Evolutionary conservation across 2,797 vertebrate species (phyloP), one percentile per base, ranked within the genome.

Genomic region (Emys orbicularis): DNA sequence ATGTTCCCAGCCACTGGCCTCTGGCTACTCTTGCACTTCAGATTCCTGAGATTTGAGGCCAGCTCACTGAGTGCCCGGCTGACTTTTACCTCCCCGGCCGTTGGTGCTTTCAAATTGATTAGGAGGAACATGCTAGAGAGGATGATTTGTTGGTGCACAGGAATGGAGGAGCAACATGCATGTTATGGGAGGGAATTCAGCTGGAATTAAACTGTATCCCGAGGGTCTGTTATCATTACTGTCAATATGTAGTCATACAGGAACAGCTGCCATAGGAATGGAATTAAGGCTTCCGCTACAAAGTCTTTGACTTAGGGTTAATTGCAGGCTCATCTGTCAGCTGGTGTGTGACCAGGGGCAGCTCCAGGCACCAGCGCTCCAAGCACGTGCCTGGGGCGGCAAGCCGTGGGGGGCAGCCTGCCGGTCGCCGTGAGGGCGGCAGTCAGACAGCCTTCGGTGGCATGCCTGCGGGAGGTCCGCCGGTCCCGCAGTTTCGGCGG

Each of bases 161-260:
- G 18, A 92, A 83, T 79, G 83, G 83, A 88, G 65, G 65, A 68
- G 34, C n/a, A 68, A 84, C 84, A 79, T 50, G 59, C 87, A 83
- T 79, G 56, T 61, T 79, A 68, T 87, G 74, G 88, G 94, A 91
- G 79, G 44, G 56, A 41, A 89, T 93, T 91, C 89, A 80, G 82
- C 90, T 89, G 79, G 80, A 96, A 88, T 92, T 93, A 93, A 94
- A 77, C 59, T 85, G 34, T 90, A 47, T 94, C 77, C 92, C 93
- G 86, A 95, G 90, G 56, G 93, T 83, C 52, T 2, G 2, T 91
- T 96, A 83, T 79, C 79, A 49, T 93, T 90, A 80, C 54, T 79
- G 74, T 34, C 74, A 96, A 93, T 92, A 85, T 6, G 3, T 2
- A 3, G 81, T 93, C 93, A 72, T 72, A 83, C 89, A 95, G 76